These are phyloP conservation scores for Phania funesta DNA, from an alignment of 2,888 invertebrate species.

Conservation along the genomic window DNA sequence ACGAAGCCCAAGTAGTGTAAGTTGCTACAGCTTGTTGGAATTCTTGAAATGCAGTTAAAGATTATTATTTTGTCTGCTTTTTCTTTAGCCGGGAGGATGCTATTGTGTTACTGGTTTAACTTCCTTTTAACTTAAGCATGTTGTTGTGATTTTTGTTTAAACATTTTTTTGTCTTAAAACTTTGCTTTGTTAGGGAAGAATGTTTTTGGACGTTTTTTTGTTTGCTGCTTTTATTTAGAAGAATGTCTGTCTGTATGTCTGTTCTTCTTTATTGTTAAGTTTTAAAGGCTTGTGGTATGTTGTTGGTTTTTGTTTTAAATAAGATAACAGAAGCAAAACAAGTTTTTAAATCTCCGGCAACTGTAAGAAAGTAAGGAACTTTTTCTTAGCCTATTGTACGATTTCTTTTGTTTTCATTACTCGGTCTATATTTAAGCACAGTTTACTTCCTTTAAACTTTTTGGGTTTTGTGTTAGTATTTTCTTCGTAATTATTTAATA, in stretches of 20 bases:
- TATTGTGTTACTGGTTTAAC: neutral
- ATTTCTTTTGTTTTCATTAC: neutral
- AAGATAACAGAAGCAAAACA: neutral
- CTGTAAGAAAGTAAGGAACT: neutral
- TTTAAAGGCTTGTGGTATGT: conserved; percentile 25
- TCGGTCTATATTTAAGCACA: neutral
- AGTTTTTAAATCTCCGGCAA: conserved; percentile 18
- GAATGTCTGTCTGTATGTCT: neutral
- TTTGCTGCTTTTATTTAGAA: neutral
- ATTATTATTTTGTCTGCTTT: neutral
- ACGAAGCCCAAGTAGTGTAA: neutral
- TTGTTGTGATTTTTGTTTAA: neutral
- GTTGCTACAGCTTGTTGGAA: neutral
- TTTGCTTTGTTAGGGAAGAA: neutral
- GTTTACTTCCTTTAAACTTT: conserved; percentile 36
- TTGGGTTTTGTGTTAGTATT: conserved; percentile 5
- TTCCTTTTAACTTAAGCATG: conserved; percentile 15
- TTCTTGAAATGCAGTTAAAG: neutral
- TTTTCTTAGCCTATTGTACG: conserved; percentile 49
- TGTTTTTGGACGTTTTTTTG: neutral
- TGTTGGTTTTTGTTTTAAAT: neutral
- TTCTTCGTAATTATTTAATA: conserved; percentile 2
- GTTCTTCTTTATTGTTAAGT: neutral
- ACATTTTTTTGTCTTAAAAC: neutral
- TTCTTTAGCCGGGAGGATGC: neutral